Base-by-base conservation (phyloP, 2,888 invertebrate species). In the Ochropacha duplaris region DNA sequence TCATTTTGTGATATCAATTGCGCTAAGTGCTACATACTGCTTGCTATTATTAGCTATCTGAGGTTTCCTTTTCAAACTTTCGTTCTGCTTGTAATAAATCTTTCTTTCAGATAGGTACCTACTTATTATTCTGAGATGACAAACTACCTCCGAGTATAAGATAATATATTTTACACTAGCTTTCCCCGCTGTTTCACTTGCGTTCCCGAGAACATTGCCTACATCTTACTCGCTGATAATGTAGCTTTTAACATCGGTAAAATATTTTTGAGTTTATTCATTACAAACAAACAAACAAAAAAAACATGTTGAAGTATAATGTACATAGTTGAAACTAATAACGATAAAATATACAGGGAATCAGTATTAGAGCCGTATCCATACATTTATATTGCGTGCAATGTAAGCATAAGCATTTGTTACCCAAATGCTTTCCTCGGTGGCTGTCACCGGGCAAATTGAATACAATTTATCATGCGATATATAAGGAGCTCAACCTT, bases 381-480 rank as follows among this genome's bases (percentile, higher is more conserved):
- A 52, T 52, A 72, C 72, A 76, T 78, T 78, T 74, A 79, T 80
- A 82, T 91, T 81, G 89, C 90, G 88, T 90, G 90, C 86, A 84
- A 84, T 80, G 78, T 79, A 80, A 87, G 83, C 86, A 84, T 87
- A 84, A 88, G 81, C 85, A 90, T 89, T 90, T 88, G 86, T 90
- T 85, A 89, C 84, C 85, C 76, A 88, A 88, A 90, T 88, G 89
- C 87, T 87, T 83, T 86, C 86, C 86, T 86, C 81, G 81, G 82
- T 75, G 80, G 79, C 84, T 90, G 91, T 91, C 92, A 85, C 82
- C 78, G 81, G 80, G 81, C 84, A 91, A 90, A 91, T 90, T 88
- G 90, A 86, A 90, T 87, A 84, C 87, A 79, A 92, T 92, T 87
- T 86, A 86, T 91, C 90, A 91, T 88, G 83, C 83, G 78, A 87